Evolutionary conservation across 2,797 vertebrate species (phyloP), one percentile per base, ranked within the genome.

Genomic region (Aselliscus stoliczkanus): DNA sequence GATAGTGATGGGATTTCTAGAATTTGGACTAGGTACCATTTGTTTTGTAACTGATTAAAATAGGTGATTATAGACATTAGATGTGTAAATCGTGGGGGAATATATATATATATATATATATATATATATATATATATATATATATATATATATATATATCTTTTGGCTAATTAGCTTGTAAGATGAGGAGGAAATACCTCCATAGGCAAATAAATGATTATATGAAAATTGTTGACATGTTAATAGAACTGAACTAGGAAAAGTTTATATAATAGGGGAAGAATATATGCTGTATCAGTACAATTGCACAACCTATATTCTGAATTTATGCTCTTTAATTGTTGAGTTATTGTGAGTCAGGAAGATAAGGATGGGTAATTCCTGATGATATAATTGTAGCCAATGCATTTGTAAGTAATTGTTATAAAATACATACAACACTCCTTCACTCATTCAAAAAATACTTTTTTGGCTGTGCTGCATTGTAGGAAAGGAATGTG

Each of bases 331-430:
- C 60, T 76, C 14, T 96, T 86, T 58, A 44, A 21, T 80, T 54
- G 73, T 42, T 73, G 80, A 81, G 47, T 9, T 83, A 50, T 27
- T 87, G n/a, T 87, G 77, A 92, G 69, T 94, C 69, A 94, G 67
- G 86, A 58, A 90, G 14, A 14, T 37, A 44, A 83, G 52, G 29
- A 52, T 80, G 47, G 29, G 42, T 81, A 94, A 25, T 56, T 75
- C 12, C 29, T 52, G 70, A 52, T 90, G 69, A 90, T 50, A 80
- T 87, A 73, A 60, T 69, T 67, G 39, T 80, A 69, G 62, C 18
- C 85, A 76, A 39, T 90, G 58, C 27, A 54, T 94, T 97, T 94
- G n/a, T 64, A 87, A 91, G 50, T 58, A 77, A 82, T 97, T 96
- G 72, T 90, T 82, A 62, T 76, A 69, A 76, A 93, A 82, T 75